Evolutionary conservation across 1,140 invertebrate species (phyloP), one percentile per base, ranked within the genome.

Genomic region (Tenebrio molitor): DNA sequence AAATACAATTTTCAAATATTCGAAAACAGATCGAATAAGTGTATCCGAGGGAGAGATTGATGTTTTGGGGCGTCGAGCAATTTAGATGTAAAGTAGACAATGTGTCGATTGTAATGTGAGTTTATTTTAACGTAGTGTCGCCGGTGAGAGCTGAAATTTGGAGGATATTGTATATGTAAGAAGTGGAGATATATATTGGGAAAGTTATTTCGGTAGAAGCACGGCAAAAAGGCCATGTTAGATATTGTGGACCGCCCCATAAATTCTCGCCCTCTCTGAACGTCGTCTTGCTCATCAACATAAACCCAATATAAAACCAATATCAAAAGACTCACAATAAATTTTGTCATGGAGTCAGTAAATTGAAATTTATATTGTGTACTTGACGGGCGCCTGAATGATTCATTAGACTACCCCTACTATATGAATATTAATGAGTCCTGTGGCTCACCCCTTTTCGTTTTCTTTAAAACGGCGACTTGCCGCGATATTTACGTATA

Each of bases 261-360:
- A 72, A 74, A 74, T 74, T 74, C 41, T 46, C 69, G 41, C 63
- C 73, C 46, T 58, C 15, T 50, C 17, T 34, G 68, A 71, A 58
- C 46, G 72, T 74, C 72, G 53, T 23, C 41, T 68, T 69, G 23
- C 73, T 76, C 75, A 76, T 76, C 75, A 76, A 76, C 75, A 76
- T 76, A 76, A 76, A 74, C 69, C 73, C 75, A 76, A 76, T 76
- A 76, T 76, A 74, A 74, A 76, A 76, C 75, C 75, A 76, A 76
- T 76, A 76, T 76, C 70, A 71, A 66, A 66, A 50, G 72, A 64
- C 69, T 72, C 44, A 74, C 75, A 65, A 76, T 76, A 76, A 76
- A 76, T 75, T 75, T 73, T 70, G 71, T 75, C 71, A 64, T 39
- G 41, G 53, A 73, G 39, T 74, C 62, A 36, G 50, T 72, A 73